Conservation (phyloP, 2,797 vertebrate species). For the Chiloscyllium punctatum region DNA sequence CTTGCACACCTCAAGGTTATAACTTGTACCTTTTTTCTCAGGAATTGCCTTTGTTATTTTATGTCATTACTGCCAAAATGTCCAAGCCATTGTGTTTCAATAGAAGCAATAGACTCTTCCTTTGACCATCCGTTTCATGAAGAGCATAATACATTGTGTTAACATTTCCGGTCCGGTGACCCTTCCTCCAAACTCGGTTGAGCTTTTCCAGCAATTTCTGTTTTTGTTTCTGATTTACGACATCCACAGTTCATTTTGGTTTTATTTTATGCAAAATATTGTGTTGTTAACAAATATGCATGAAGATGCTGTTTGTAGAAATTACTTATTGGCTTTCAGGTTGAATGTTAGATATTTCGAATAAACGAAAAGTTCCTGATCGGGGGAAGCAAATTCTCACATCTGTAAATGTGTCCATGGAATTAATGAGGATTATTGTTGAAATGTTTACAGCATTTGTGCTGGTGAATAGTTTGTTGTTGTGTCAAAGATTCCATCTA, state of each 20-base stretch:
- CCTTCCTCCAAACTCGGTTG: too few relatives aligned
- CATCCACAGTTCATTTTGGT: too few relatives aligned
- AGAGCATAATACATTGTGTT: neutral
- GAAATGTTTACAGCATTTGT: neutral
- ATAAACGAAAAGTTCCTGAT: neutral
- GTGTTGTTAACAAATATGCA: neutral
- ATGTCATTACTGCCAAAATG: neutral
- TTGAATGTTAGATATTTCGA: neutral
- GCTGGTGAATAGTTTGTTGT: neutral
- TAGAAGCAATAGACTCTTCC: neutral
- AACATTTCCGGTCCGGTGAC: too few relatives aligned
- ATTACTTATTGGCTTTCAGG: slow-evolving; percentile 1
- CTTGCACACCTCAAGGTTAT: too few relatives aligned
- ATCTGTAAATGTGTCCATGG: neutral
- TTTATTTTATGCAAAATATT: neutral
- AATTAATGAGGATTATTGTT: neutral
- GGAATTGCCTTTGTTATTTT: too few relatives aligned
- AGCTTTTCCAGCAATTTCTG: too few relatives aligned
- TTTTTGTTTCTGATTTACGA: too few relatives aligned
- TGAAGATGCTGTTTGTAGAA: neutral
- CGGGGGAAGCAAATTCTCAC: neutral
- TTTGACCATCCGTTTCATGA: neutral
- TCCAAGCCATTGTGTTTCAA: neutral
- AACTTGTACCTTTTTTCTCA: too few relatives aligned
- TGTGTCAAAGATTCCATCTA: slow-evolving; percentile 17